Base-by-base conservation (phyloP, 1,140 invertebrate genomes). In the Dendrolimus punctatus region DNA sequence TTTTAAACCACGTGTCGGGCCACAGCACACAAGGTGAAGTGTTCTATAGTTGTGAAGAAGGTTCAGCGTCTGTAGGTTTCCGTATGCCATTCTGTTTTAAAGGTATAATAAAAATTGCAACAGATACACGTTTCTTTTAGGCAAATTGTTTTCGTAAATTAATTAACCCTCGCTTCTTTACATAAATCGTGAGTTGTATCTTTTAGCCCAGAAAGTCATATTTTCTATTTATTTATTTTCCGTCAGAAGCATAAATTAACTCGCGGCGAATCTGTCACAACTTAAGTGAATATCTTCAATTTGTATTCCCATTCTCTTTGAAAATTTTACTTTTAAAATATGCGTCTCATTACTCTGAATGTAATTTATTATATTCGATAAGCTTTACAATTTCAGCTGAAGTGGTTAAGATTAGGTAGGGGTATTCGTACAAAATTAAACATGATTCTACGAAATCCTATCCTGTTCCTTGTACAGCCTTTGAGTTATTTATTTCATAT, bases 151-250 rank as follows among this genome's bases (percentile, higher is more conserved):
- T 44, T 55, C 53, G n/a, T n/a, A n/a, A n/a, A 58, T 62, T 68
- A 66, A 71, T 75, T 70, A 66, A 59, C 64, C 59, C 58, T 66
- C 58, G 53, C 51, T 64, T 65, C 57, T 67, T 62, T 58, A 51
- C 51, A 58, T 49, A 63, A 58, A 60, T 38, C 46, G 56, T 49
- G 45, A 44, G 45, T 45, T 57, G 50, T 23, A 23, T 55, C 53
- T 46, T 62, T 58, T 58, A 57, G 47, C 49, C 46, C 43, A 53
- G 52, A 59, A 56, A 60, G 44, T 51, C 58, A 60, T 52, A 57
- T 66, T 59, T 66, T 60, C 47, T 63, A 40, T 68, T 64, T 64
- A 64, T 63, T 65, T 60, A 36, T 23, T 23, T 23, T 23, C 23
- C 23, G 23, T 3, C 23, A 23, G 23, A 23, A 23, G 1, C 3